Evolutionary conservation across 2,113 vertebrate genomes (phyloP), one percentile per base, ranked within the genome.

Genomic region (Podilymbus podiceps): DNA sequence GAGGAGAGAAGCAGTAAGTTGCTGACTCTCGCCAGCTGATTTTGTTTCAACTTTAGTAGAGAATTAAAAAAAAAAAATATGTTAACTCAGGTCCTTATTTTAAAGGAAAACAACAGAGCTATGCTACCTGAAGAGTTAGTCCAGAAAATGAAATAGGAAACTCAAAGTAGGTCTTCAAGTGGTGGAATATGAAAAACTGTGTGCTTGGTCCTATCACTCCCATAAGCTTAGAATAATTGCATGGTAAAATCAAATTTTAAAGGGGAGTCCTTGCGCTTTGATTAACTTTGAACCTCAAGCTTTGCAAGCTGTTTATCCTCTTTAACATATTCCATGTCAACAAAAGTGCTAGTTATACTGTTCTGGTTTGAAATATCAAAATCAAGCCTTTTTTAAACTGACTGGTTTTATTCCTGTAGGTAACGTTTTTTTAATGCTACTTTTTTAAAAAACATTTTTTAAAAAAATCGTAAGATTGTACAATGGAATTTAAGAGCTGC

Each of bases 1-100:
- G 64, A 97, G 98, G 47, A 98, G 97, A 95, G 98, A 99, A 96
- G 98, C 98, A 56, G 99, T 99, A 97, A 99, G 99, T 98, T 76
- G 47, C 22, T 74, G n/a, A 30, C 38, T 82, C 66, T 58, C 68
- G 79, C 33, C 27, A 50, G 16, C 1, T 58, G 22, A 9, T 22
- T 64, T 75, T 88, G 11, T 82, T 69, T 94, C 28, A 53, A 3
- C 15, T 67, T 84, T 22, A 85, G 27, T 33, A 67, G 15, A 59
- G 15, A 52, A 60, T 30, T 67, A 82, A 47, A 80, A 44, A 40
- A 47, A 80, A 44, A 40, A n/a, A n/a, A n/a, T n/a, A n/a, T 15
- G 30, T 40, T 84, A 40, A 5, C 6, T 83, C 35, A 52, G 19
- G 12, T n/a, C 27, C 38, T 71, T 81, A 24, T n/a, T 59, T 75